phyloP scores from a whole-genome alignment of 2,113 vertebrate species.

The Pteropus alecto region DNA sequence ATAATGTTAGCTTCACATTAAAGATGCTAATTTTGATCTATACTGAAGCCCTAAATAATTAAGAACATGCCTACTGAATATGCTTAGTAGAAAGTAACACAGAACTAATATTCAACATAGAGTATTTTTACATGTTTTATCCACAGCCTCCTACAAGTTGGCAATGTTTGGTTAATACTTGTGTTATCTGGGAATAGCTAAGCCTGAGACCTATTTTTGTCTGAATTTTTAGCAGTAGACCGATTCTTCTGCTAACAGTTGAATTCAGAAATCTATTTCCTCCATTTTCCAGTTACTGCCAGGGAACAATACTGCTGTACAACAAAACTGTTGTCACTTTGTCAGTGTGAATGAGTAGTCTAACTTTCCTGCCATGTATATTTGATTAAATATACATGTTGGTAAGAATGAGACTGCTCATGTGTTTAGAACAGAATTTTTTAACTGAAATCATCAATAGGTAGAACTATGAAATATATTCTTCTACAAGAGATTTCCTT shows the following conservation, averaged over 20 bases:
- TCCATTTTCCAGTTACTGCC: neutral
- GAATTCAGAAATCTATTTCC: constrained; percentile 12
- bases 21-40: neutral
- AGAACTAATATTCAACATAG: constrained; percentile 3
- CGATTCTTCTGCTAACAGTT: neutral
- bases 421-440: constrained; percentile 49
- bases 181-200: neutral
- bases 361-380: neutral
- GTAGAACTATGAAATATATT: constrained; percentile 58
- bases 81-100: constrained; percentile 16
- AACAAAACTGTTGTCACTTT: constrained; percentile 29
- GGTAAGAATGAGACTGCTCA: neutral
- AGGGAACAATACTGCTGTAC: constrained; percentile 14
- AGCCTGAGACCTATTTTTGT: constrained; percentile 18
- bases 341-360: neutral
- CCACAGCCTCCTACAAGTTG: neutral
- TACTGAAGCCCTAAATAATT: constrained; percentile 2
- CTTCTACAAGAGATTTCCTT: constrained; percentile 53
- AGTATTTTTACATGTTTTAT: neutral
- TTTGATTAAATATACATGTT: neutral
- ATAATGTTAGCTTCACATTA: neutral
- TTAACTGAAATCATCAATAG: constrained; percentile 40
- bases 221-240: constrained; percentile 2
- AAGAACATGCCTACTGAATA: neutral
- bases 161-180: constrained; percentile 31